Conservation (phyloP, 1,140 invertebrate species). For the Orchestia grillus region DNA sequence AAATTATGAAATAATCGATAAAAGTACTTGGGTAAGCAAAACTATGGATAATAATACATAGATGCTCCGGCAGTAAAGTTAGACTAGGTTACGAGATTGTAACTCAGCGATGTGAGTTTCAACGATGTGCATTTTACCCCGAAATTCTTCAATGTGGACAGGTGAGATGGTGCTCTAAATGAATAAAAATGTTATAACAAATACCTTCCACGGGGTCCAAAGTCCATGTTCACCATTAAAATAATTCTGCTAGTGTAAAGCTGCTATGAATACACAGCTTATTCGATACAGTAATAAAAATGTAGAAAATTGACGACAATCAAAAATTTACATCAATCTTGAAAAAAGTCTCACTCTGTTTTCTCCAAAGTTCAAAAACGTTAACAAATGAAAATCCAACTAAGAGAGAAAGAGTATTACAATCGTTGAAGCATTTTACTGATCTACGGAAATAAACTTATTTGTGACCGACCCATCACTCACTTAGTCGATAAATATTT, state of each 20-base stretch:
- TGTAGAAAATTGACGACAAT: not conserved
- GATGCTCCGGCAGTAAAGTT: too few species aligned
- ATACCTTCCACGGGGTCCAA: not conserved
- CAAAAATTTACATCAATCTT: not conserved
- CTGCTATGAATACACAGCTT: not conserved
- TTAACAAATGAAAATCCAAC: not conserved
- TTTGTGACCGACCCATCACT: not conserved
- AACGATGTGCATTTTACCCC: too few species aligned
- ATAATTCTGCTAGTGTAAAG: not conserved
- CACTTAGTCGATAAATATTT: not conserved
- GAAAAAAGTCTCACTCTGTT: not conserved
- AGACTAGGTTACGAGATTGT: too few species aligned
- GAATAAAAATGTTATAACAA: too few species aligned
- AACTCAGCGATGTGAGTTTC: too few species aligned
- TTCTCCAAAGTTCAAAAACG: not conserved
- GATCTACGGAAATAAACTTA: not conserved
- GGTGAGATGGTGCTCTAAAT: too few species aligned
- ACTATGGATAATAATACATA: too few species aligned
- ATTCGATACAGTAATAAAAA: not conserved
- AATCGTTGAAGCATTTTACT: not conserved
- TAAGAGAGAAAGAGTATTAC: not conserved
- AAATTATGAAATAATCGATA: too few species aligned
- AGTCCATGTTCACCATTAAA: not conserved
- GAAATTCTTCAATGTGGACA: too few species aligned
- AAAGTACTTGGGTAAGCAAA: too few species aligned